Base-by-base conservation (phyloP, 2,888 invertebrate genomes). In the Erpobdella octoculata region DNA sequence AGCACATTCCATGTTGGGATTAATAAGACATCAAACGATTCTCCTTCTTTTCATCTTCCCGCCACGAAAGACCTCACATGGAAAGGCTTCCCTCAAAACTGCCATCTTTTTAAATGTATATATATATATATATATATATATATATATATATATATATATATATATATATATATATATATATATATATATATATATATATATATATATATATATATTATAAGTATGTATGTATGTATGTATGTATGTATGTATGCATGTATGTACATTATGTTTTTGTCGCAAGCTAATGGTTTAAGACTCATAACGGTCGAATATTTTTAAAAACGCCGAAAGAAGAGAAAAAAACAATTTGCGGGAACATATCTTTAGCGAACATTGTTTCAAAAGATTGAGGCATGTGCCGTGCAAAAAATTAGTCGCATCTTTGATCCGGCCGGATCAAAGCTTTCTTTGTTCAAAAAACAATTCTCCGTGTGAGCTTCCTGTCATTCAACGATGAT, bases 11-110 rank as follows among this genome's bases (percentile, higher is more conserved):
- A 15, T 53, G 21, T 62, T 62, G 62, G 62, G 33, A 62, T 62
- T 62, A 62, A 62, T 62, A 62, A 62, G 62, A 62, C 62, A 62
- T 62, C 62, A 62, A 62, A 62, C 31, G 62, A 33, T 33, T 9
- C 8, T n/a, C n/a, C 33, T 62, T 31, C 31, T 18, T 62, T 62
- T 62, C 62, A 62, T 62, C 31, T 33, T 41, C 31, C 33, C 21
- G 62, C 28, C 53, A n/a, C 9, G 18, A 5, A 31, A 62, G 33
- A 62, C 62, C 62, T n/a, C 62, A 62, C 62, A 21, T 9, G 25
- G 18, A n/a, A 5, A 35, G 53, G 28, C 53, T 5, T 9, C 9
- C 53, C 53, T 53, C 53, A 53, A 53, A 53, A 12, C 28, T 6
- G 21, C 8, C 53, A 3, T 53, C 15, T 15, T 3, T 0, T 41